Base-by-base conservation (phyloP, 2,888 invertebrate genomes). In the Stenoptilia bipunctidactyla region DNA sequence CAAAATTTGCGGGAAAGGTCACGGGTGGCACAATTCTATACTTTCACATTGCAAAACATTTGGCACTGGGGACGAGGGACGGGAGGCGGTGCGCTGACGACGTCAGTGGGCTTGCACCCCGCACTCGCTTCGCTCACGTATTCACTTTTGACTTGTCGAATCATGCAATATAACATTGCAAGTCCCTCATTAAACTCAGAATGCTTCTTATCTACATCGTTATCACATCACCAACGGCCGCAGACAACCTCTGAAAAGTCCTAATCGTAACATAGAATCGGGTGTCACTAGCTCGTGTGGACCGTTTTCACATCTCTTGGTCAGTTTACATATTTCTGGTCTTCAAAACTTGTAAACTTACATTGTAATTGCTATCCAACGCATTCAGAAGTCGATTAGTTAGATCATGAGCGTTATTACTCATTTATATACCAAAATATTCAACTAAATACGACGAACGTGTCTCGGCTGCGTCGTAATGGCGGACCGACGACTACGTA, bases 321-420 rank as follows among this genome's bases (percentile, higher is more conserved):
- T 58, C 52, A 58, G 66, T 66, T 74, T 65, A 65, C 62, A 61
- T 62, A 65, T 63, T 66, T 77, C 68, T 60, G 59, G 61, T 66
- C 69, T 62, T 74, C 68, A 70, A 76, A 80, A 70, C 71, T 72
- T 71, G 66, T 56, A 74, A 82, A 88, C 96, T 96, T 94, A 97
- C 97, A 96, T 97, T 96, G 90, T 96, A 94, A 88, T 94, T 93
- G 88, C 89, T 91, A 91, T 97, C 96, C 89, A 97, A 90, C 86
- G 96, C 93, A 90, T 92, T 92, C 88, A 94, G 92, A 90, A 97
- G 92, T 90, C 92, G 94, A 88, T 93, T 92, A 88, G 95, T 95
- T 88, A 97, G 90, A 88, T 96, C 93, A 87, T 89, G 89, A 86
- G 90, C 89, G 87, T 89, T 89, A 87, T 89, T 88, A 89, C 89